These are phyloP conservation scores for Grammomys dolichurus DNA, from an alignment of 2,113 vertebrate species.

Conservation along the genomic window DNA sequence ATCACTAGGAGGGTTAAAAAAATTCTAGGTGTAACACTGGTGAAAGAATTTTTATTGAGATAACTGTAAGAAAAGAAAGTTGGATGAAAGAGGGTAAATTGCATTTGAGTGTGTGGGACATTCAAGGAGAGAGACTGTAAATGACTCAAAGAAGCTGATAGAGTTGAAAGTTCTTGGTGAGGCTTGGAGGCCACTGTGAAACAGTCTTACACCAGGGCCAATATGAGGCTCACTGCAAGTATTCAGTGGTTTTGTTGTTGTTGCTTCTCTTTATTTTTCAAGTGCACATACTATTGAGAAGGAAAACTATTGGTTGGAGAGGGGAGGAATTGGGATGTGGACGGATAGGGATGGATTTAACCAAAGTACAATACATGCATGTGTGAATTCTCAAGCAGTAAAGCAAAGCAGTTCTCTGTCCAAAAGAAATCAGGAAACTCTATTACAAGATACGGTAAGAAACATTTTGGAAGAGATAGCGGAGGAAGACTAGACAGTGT, in stretches of 20 bases:
- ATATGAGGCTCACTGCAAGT: too few species aligned
- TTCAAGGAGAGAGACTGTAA: background rate
- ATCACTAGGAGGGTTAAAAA: background rate
- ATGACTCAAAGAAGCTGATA: background rate
- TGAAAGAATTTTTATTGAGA: background rate
- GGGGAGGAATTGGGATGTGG: background rate
- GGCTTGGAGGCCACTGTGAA: background rate
- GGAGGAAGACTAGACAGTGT: background rate
- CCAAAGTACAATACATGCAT: background rate
- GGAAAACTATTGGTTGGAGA: background rate
- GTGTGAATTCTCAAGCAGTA: background rate
- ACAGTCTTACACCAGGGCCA: background rate
- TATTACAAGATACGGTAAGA: background rate
- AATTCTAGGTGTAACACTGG: background rate
- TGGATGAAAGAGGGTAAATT: background rate
- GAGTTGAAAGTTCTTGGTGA: background rate
- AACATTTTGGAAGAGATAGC: background rate
- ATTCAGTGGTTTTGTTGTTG: background rate
- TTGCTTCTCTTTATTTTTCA: too few species aligned
- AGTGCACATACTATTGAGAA: background rate
- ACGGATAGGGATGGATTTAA: background rate
- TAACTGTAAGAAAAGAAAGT: constrained; percentile 12
- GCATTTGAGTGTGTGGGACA: background rate
- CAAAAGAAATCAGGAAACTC: background rate
- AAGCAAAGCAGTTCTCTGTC: background rate